A percentile compares a stretch with the other conserved stretches of the same genome.
Evolutionary conservation across 1,140 invertebrate genomes (phyloP).

Genomic region (Zaprionus nigranus): DNA sequence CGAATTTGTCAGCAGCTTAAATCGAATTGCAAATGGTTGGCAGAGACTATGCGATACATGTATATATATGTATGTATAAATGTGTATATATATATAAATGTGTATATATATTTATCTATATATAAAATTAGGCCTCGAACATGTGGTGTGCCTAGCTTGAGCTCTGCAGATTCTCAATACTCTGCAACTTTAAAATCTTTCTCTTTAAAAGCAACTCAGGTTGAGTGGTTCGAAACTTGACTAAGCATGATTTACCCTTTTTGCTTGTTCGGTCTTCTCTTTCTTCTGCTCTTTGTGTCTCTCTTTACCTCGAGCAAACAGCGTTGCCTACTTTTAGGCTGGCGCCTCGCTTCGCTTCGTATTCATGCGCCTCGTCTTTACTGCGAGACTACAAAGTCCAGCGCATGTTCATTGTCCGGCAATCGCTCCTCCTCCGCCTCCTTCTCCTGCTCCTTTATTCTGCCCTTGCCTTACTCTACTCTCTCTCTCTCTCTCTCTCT

Average conservation of each 20-base stretch:
- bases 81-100: too few species aligned
- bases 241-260: neutral
- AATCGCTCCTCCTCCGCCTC: neutral
- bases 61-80: too few species aligned
- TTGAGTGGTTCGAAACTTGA: constrained; percentile 11
- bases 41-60: too few species aligned
- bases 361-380: neutral
- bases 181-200: too few species aligned
- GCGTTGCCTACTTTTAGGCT: constrained; percentile 6
- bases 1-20: neutral
- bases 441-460: neutral
- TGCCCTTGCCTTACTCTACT: neutral
- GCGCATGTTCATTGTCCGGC: constrained; percentile 28
- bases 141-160: too few species aligned
- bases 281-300: too few species aligned
- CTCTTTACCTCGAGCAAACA: neutral
- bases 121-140: too few species aligned
- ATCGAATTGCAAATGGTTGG: neutral
- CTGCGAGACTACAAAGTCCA: neutral
- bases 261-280: neutral
- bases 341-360: neutral
- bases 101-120: neutral
- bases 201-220: neutral
- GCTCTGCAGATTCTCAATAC: too few species aligned
- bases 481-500: neutral